These are phyloP conservation scores for Drosophila barbarae DNA, from an alignment of 2,888 invertebrate genomes.

Conservation along the genomic window DNA sequence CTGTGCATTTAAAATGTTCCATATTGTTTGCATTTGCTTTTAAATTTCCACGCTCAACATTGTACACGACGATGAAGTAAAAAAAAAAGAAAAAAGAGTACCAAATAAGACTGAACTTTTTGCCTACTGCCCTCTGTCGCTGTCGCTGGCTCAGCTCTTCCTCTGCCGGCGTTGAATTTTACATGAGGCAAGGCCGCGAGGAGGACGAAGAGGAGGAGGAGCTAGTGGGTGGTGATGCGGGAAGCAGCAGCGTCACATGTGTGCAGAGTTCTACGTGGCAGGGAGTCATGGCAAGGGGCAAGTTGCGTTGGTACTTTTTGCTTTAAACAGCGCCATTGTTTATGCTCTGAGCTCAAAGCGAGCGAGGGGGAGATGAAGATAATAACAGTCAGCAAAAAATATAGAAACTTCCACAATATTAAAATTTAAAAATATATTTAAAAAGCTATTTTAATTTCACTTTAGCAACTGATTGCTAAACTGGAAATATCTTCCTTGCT, in stretches of 20 bases:
- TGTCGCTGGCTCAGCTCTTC: constrained; percentile 7
- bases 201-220: neutral
- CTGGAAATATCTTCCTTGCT: neutral
- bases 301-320: constrained; percentile 38
- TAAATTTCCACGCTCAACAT: constrained; percentile 54
- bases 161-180: constrained; percentile 48
- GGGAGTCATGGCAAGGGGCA: constrained; percentile 5
- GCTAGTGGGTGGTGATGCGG: constrained; percentile 16
- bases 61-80: constrained; percentile 28
- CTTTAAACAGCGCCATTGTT: constrained; percentile 63
- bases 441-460: neutral
- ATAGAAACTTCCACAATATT: accelerated
- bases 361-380: neutral
- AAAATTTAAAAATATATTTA: neutral
- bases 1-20: constrained; percentile 56
- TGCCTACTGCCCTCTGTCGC: constrained; percentile 48
- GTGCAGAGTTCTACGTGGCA: constrained; percentile 39
- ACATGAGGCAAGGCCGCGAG: constrained; percentile 57
- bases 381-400: neutral
- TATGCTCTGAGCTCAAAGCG: constrained; percentile 26
- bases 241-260: constrained; percentile 51
- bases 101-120: constrained; percentile 44
- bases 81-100: constrained; percentile 14
- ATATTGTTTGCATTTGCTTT: constrained; percentile 63
- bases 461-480: neutral